Percentiles rank a stretch among this genome's conserved stretches.
Conservation (phyloP, 2,888 invertebrate species). For the Melinopterus prodromus region DNA sequence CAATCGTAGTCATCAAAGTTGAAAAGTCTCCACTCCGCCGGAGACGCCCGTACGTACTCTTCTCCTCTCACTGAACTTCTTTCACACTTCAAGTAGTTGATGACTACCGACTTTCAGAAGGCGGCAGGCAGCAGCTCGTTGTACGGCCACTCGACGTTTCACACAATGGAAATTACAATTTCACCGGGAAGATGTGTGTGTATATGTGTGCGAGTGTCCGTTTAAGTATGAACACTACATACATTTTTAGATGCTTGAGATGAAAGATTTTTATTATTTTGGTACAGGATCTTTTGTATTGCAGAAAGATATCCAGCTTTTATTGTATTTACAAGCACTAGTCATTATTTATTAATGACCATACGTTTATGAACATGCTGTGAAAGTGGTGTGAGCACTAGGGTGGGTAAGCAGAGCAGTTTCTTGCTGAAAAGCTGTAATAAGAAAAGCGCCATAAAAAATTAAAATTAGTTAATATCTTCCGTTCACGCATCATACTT, state of each 20-base stretch:
- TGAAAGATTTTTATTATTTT: no score
- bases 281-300: no score
- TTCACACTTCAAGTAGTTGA: conserved; percentile 4
- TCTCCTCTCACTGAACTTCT: conserved; percentile 4
- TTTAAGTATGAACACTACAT: neutral
- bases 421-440: no score
- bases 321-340: no score
- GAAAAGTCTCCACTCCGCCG: conserved; percentile 4
- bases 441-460: no score
- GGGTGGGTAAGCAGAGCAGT: no score
- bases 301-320: no score
- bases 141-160: neutral
- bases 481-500: no score
- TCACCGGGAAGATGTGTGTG: neutral
- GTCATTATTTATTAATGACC: no score
- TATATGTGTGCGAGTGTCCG: neutral
- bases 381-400: no score
- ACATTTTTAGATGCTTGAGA: neutral
- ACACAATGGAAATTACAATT: conserved; percentile 4
- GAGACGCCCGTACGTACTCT: neutral
- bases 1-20: neutral
- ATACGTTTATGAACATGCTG: no score
- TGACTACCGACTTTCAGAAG: conserved; percentile 4
- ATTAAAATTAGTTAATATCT: no score
- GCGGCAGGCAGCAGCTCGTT: neutral